Evolutionary conservation across 2,888 invertebrate genomes (phyloP).

Genomic region (Drosophila fulvimacula): DNA sequence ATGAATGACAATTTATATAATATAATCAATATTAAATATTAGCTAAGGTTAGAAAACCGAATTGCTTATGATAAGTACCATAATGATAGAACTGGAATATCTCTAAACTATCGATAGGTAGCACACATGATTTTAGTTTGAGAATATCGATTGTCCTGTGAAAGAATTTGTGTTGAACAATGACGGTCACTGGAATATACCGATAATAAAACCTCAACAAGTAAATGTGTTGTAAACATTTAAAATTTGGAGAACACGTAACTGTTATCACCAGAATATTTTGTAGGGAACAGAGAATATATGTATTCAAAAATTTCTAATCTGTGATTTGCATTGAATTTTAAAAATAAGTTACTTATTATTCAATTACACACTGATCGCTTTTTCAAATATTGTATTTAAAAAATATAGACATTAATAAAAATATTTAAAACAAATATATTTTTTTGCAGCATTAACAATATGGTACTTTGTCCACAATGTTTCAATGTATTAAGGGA

Average conservation of each 20-base stretch:
- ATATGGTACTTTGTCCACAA: neutral
- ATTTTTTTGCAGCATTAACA: neutral
- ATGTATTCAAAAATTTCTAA: neutral
- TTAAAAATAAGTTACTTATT: neutral
- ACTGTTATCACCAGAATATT: neutral
- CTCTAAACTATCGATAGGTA: constrained; percentile 2
- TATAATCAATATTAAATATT: constrained; percentile 42
- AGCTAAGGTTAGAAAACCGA: constrained; percentile 59
- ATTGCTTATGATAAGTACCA: constrained; percentile 20
- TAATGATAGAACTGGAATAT: constrained; percentile 10
- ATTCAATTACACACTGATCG: neutral
- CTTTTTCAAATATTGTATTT: neutral
- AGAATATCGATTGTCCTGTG: neutral
- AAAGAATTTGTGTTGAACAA: neutral
- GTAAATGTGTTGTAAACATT: neutral
- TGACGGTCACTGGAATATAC: neutral
- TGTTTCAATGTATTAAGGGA: neutral
- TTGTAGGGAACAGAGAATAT: neutral
- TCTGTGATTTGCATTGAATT: neutral
- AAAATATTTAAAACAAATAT: too few relatives aligned
- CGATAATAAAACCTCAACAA: neutral
- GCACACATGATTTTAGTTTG: neutral
- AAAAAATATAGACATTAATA: neutral
- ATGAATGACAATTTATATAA: constrained; percentile 17
- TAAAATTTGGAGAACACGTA: neutral